Evolutionary conservation across 35 echinoderm and acorn worm species (phyloP).

Genomic region (Patiria miniata): DNA sequence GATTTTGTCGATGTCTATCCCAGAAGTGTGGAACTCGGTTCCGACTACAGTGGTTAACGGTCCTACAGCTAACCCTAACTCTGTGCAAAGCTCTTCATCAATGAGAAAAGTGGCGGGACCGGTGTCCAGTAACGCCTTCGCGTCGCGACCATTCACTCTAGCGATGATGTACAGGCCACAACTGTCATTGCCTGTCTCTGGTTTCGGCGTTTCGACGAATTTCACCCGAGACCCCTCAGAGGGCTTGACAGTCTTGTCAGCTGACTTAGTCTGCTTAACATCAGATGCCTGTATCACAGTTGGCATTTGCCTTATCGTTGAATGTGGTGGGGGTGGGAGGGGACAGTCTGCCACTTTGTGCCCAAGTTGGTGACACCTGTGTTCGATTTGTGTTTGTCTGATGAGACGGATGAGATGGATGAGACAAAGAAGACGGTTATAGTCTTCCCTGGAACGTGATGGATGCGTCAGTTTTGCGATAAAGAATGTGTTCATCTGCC

Average conservation of each 20-base stretch:
- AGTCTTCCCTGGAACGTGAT: no score
- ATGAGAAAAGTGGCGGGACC: constrained; percentile 16
- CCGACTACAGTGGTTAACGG: neutral
- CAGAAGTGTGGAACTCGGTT: neutral
- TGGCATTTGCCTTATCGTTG: neutral
- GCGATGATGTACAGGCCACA: neutral
- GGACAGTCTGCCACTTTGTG: constrained; percentile 27
- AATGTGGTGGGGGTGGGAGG: constrained; percentile 8
- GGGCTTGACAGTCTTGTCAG: neutral
- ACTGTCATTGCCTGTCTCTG: no score
- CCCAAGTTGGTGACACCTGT: constrained; percentile 25
- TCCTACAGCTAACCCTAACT: neutral
- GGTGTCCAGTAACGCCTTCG: constrained; percentile 31
- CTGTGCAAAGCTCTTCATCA: constrained; percentile 30
- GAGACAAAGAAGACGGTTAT: no score
- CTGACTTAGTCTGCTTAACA: neutral
- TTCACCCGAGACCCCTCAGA: neutral
- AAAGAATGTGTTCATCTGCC: constrained; percentile 31
- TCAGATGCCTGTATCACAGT: neutral
- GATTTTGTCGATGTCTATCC: neutral
- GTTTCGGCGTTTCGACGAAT: neutral
- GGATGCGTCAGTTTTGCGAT: no score
- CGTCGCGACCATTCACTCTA: no score
- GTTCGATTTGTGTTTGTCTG: neutral
- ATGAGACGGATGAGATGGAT: neutral